Conservation (phyloP, 2,113 vertebrate species). For the Sturnus vulgaris region DNA sequence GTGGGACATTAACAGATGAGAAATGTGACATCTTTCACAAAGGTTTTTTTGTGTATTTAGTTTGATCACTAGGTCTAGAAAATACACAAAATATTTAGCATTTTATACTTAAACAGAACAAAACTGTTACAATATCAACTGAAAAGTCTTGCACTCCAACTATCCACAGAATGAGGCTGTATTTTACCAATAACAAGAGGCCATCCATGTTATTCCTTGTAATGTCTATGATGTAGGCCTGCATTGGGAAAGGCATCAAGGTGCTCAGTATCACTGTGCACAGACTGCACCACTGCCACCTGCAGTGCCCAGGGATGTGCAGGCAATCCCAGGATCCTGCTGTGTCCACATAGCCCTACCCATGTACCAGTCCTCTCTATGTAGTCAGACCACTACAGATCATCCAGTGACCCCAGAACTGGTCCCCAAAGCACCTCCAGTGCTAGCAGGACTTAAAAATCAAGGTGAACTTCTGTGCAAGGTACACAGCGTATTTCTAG, state of each 20-base stretch:
- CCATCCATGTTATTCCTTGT: not conserved
- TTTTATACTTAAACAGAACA: not conserved
- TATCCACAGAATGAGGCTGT: not conserved
- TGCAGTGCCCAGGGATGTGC: not conserved
- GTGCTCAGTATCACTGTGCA: fast-evolving
- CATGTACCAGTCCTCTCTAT: not conserved
- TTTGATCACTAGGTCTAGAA: not conserved
- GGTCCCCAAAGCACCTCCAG: not conserved
- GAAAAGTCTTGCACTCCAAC: not conserved
- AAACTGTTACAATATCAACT: not conserved
- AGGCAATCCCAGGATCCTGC: not conserved
- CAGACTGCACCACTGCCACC: not conserved
- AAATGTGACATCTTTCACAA: not conserved
- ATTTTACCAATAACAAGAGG: not conserved
- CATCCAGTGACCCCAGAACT: not conserved
- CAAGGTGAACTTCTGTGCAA: not conserved
- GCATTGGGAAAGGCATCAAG: fast-evolving
- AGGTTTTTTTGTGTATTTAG: not conserved
- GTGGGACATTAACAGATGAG: not conserved
- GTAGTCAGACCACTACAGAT: not conserved
- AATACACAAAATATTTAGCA: not conserved
- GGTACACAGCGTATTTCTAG: not conserved
- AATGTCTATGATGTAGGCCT: not conserved
- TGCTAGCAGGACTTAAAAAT: not conserved
- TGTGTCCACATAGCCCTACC: not conserved